Evolutionary conservation across 2,113 vertebrate genomes (phyloP).

Genomic region (Corythoichthys intestinalis): DNA sequence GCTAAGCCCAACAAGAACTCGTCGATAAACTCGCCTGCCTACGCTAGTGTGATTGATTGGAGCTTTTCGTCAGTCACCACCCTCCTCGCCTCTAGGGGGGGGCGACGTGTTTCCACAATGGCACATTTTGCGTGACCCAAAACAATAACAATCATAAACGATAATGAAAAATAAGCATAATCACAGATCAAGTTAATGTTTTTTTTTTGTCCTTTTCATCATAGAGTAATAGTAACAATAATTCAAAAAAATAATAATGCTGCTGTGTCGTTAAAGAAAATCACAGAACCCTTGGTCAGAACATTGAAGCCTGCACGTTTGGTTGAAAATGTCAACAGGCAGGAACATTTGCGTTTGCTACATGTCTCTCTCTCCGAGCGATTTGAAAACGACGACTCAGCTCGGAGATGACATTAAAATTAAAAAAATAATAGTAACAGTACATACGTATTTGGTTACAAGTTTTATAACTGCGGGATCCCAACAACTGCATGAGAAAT

Average conservation of each 20-base stretch:
- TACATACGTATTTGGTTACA: conserved; percentile 82
- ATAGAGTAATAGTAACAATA: conserved; percentile 60
- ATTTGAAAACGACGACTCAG: conserved; percentile 70
- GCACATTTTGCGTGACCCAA: conserved; percentile 68
- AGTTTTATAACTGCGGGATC: conserved; percentile 84
- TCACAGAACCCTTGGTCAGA: conserved; percentile 74
- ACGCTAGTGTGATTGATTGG: conserved; percentile 62
- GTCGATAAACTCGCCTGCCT: conserved; percentile 48
- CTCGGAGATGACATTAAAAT: conserved; percentile 78
- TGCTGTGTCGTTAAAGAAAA: conserved; percentile 71
- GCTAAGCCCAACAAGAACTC: conserved; percentile 60
- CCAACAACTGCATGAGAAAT: conserved; percentile 82
- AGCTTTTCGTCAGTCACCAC: conserved; percentile 20
- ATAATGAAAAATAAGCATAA: conserved; percentile 68
- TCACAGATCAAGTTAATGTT: conserved; percentile 74
- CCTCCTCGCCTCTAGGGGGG: conserved; percentile 37
- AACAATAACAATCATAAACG: conserved; percentile 50
- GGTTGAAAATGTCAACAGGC: conserved; percentile 78
- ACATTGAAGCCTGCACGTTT: conserved; percentile 79
- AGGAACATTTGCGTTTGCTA: conserved; percentile 83
- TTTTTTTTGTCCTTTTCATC: conserved; percentile 58
- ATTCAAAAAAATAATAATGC: conserved; percentile 60
- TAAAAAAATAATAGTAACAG: conserved; percentile 12
- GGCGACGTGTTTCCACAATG: conserved; percentile 61
- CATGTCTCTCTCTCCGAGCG: conserved; percentile 79